Evolutionary conservation across 1,140 invertebrate genomes (phyloP).

Genomic region (Gyrodactylus bullatarudis): DNA sequence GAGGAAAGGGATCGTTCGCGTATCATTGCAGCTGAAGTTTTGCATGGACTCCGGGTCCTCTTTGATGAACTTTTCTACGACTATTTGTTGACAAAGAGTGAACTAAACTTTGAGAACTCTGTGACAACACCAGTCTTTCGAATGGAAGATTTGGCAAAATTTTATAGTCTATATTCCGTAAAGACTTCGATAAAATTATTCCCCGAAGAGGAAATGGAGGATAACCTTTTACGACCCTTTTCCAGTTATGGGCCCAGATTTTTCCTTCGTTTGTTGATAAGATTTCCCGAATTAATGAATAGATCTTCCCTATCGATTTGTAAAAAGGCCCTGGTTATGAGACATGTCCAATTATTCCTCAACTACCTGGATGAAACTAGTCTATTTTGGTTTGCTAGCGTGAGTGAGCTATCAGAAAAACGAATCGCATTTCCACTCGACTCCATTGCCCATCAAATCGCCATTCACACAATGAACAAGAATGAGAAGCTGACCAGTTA

Average conservation of each 20-base stretch:
- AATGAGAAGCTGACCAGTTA: background rate
- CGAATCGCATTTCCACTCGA: background rate
- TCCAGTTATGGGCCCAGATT: background rate
- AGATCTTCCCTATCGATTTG: background rate
- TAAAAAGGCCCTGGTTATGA: background rate
- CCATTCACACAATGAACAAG: background rate
- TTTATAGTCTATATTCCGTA: background rate
- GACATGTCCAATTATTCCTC: background rate
- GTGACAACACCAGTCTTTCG: background rate
- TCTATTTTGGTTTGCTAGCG: background rate
- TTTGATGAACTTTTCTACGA: background rate
- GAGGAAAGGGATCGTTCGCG: background rate
- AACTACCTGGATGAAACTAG: background rate
- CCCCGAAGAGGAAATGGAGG: background rate
- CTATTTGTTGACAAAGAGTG: background rate
- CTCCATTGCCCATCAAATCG: background rate
- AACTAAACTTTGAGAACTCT: background rate
- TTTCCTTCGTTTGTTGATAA: background rate
- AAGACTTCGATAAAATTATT: background rate
- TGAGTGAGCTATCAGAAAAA: background rate
- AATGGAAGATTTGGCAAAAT: background rate
- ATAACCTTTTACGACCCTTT: background rate
- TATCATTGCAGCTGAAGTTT: background rate
- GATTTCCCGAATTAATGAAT: background rate
- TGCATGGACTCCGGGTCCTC: background rate